Evolutionary conservation across 2,113 vertebrate species (phyloP).

Genomic region (Nerophis ophidion): DNA sequence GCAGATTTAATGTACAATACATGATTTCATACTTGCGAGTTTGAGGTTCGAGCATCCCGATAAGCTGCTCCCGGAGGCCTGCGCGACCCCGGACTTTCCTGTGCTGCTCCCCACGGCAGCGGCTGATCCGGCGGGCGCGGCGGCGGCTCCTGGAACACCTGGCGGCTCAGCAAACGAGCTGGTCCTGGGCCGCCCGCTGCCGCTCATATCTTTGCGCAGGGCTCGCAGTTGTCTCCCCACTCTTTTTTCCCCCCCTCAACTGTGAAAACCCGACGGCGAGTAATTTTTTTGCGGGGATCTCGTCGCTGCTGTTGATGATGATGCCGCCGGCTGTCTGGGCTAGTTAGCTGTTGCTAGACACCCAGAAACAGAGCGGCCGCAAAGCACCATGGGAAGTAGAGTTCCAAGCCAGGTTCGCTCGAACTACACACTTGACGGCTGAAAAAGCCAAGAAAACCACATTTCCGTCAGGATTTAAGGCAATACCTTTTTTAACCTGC

Average conservation of each 20-base stretch:
- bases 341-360: slow-evolving; percentile 65
- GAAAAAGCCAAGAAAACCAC: slow-evolving; percentile 14
- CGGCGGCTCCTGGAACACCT: slow-evolving; percentile 73
- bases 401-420: slow-evolving; percentile 36
- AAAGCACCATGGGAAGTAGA: slow-evolving; percentile 68
- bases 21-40: slow-evolving; percentile 64
- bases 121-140: slow-evolving; percentile 70
- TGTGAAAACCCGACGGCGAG: slow-evolving; percentile 34
- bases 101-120: slow-evolving; percentile 71
- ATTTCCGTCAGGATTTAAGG: no score
- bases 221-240: slow-evolving; percentile 54
- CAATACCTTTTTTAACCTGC: no score
- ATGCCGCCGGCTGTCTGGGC: slow-evolving; percentile 64
- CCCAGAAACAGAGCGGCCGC: slow-evolving; percentile 61
- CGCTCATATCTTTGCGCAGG: slow-evolving; percentile 75
- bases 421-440: slow-evolving; percentile 41
- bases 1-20: neutral
- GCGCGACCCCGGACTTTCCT: slow-evolving; percentile 77
- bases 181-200: slow-evolving; percentile 78
- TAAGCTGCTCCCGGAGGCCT: slow-evolving; percentile 72
- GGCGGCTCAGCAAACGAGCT: slow-evolving; percentile 81
- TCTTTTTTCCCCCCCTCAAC: slow-evolving; percentile 37
- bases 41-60: slow-evolving; percentile 72
- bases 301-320: slow-evolving; percentile 38
- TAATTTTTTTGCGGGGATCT: slow-evolving; percentile 41